phyloP scores from a whole-genome alignment of 2,797 vertebrate genomes.

The Chiroxiphia lanceolata region DNA sequence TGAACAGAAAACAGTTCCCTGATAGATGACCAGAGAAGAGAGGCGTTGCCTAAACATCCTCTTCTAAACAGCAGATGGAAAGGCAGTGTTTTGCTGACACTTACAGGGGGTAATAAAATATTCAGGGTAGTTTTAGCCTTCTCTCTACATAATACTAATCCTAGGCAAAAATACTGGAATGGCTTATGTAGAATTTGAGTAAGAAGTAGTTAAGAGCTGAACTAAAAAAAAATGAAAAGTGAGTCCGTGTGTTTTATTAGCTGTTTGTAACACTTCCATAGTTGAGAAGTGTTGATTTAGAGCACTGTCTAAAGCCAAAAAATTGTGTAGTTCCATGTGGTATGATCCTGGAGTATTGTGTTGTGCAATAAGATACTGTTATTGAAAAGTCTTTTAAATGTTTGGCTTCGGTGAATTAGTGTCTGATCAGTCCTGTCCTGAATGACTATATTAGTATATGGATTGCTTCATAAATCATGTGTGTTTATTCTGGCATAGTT shows the following conservation, averaged over 20 bases:
- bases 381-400: not conserved
- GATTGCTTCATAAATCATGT: constrained; percentile 7
- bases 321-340: not conserved
- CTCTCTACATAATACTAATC: not conserved
- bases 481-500: constrained; percentile 34
- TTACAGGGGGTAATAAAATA: not conserved
- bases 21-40: not conserved
- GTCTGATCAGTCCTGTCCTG: not conserved
- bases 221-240: not conserved
- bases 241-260: not conserved
- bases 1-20: not conserved
- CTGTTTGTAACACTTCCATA: not conserved
- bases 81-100: not conserved
- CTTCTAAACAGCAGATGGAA: not conserved
- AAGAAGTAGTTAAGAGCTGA: not conserved
- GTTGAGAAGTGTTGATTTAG: not conserved
- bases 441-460: not conserved
- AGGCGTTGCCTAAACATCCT: not conserved
- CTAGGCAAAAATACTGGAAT: not conserved
- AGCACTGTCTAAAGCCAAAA: not conserved
- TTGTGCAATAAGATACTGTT: not conserved
- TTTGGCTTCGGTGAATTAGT: not conserved
- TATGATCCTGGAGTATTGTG: not conserved
- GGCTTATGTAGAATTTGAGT: not conserved
- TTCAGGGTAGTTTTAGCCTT: not conserved